phyloP scores from a whole-genome alignment of 2,113 vertebrate genomes.

The Speoplatyrhinus poulsoni region DNA sequence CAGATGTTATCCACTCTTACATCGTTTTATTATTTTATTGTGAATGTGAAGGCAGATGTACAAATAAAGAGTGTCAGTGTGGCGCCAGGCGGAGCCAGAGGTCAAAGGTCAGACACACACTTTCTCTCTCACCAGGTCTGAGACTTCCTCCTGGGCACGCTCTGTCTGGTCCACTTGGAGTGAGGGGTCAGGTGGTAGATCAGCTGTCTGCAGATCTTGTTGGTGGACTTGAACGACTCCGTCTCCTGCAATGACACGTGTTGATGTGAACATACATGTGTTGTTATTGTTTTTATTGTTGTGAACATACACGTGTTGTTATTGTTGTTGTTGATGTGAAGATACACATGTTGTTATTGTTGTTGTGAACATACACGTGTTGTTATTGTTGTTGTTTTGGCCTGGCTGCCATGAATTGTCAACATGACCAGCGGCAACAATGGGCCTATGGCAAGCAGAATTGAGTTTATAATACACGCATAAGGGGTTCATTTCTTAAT shows the following conservation, averaged over 20 bases:
- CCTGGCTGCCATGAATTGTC: too few species aligned
- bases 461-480: too few species aligned
- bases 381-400: too few species aligned
- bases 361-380: not conserved
- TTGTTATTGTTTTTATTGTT: not conserved
- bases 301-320: not conserved
- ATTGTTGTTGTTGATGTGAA: too few species aligned
- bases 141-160: conserved; percentile 79
- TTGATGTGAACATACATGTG: too few species aligned
- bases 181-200: conserved; percentile 89
- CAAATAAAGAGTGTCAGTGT: not conserved
- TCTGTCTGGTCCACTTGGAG: conserved; percentile 79
- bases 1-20: too few species aligned
- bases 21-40: too few species aligned
- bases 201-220: conserved; percentile 89
- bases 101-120: conserved; percentile 5
- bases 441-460: too few species aligned
- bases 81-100: conserved; percentile 10
- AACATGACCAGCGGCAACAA: too few species aligned
- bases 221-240: conserved; percentile 82
- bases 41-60: not conserved
- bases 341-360: not conserved
- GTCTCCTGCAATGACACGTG: conserved; percentile 70
- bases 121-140: conserved; percentile 80
- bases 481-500: too few species aligned